Evolutionary conservation across 2,113 vertebrate genomes (phyloP).

Genomic region (Gymnorhina tibicen): DNA sequence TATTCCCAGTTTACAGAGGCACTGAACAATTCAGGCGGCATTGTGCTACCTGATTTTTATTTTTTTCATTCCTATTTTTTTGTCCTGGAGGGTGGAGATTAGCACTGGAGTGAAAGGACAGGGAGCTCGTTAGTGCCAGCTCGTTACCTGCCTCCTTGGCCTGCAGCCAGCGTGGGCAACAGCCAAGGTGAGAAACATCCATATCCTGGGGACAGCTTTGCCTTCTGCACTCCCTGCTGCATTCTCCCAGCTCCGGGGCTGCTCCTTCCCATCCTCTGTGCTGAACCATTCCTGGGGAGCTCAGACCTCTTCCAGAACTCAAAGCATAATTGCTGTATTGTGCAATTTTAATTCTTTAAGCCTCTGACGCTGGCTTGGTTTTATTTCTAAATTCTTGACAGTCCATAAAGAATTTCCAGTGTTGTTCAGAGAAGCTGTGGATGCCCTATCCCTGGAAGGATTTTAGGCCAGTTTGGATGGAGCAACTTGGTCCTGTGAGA

Average conservation of each 20-base stretch:
- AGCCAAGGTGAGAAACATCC: neutral
- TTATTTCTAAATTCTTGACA: neutral
- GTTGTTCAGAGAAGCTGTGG: neutral
- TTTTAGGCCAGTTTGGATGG: neutral
- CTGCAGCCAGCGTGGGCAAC: neutral
- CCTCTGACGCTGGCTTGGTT: neutral
- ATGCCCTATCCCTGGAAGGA: neutral
- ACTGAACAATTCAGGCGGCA: neutral
- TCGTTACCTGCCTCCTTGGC: constrained; percentile 4
- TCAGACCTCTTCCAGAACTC: neutral
- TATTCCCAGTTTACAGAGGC: neutral
- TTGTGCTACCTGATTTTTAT: neutral
- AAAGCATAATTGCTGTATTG: neutral
- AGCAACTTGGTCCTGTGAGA: neutral
- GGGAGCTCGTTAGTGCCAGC: constrained; percentile 22
- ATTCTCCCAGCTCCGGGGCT: neutral
- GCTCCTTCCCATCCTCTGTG: neutral
- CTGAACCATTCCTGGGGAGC: neutral
- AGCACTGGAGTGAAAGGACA: constrained; percentile 16
- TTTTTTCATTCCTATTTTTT: neutral
- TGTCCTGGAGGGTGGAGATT: constrained; percentile 10
- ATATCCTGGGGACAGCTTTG: neutral
- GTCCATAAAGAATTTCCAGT: neutral
- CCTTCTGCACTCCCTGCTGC: accelerated
- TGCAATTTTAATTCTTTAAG: neutral